phyloP scores from a whole-genome alignment of 2,888 invertebrate genomes.

The Oxycera nigricornis region DNA sequence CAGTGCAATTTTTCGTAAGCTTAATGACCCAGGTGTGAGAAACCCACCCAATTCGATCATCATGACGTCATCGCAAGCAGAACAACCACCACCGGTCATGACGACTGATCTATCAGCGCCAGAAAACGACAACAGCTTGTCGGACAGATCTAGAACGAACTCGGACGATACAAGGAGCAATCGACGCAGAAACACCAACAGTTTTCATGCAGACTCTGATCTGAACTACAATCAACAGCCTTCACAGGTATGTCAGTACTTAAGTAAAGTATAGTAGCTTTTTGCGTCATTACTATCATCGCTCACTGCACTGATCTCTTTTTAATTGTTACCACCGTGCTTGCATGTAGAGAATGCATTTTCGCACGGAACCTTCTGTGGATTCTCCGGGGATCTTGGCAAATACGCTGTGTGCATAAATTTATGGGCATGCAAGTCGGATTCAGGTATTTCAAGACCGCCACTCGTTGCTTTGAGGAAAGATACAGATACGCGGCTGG shows the following conservation, averaged over 20 bases:
- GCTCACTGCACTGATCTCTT: background rate
- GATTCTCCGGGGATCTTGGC: background rate
- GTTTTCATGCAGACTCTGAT: conserved; percentile 35
- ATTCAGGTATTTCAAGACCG: conserved; percentile 1
- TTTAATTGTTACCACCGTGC: background rate
- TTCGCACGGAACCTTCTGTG: too few species aligned
- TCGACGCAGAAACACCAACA: conserved; percentile 38
- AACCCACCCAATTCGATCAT: conserved; percentile 17
- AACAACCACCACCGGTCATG: conserved; percentile 30
- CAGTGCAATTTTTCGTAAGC: conserved; percentile 52
- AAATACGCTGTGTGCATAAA: background rate
- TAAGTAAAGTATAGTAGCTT: too few species aligned
- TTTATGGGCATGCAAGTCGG: background rate
- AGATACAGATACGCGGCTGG: background rate
- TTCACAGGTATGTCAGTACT: conserved; percentile 43
- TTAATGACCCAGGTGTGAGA: conserved; percentile 15
- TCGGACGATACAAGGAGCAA: conserved; percentile 13
- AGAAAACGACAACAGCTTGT: background rate
- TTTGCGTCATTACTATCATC: too few species aligned
- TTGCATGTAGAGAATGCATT: background rate
- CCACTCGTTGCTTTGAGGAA: background rate
- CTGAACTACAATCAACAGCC: conserved; percentile 39
- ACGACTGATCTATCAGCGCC: background rate
- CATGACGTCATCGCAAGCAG: conserved; percentile 28
- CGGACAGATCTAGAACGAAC: background rate